Conservation (phyloP, 1,140 invertebrate species). For the Pentalonia nigronervosa region DNA sequence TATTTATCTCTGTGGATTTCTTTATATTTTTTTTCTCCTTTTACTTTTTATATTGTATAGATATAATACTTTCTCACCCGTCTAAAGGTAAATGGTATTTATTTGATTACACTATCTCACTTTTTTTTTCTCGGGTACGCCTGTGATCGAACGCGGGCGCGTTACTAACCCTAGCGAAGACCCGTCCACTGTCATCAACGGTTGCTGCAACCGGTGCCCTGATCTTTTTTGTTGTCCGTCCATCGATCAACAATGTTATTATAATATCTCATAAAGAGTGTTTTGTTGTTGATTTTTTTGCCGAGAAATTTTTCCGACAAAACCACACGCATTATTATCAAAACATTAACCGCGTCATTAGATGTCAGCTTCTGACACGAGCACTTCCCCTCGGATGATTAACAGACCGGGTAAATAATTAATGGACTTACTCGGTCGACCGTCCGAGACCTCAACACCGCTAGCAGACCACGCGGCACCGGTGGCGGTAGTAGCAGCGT, state of each 20-base stretch:
- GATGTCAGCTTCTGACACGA: background rate
- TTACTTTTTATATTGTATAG: background rate
- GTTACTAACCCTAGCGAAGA: background rate
- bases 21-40: background rate
- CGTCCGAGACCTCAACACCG: background rate
- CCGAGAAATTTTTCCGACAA: background rate
- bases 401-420: conserved; percentile 13
- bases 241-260: background rate
- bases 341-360: conserved; percentile 12
- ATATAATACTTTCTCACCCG: background rate
- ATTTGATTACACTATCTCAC: background rate
- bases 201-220: background rate
- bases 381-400: background rate
- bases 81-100: background rate
- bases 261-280: background rate
- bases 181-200: background rate
- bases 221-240: background rate
- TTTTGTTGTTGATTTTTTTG: background rate
- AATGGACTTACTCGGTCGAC: background rate
- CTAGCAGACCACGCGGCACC: background rate
- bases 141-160: background rate
- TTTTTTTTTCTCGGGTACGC: background rate
- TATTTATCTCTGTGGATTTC: background rate
- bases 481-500: too few species aligned
- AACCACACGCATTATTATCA: background rate